phyloP scores from a whole-genome alignment of 64 coral and sea anemone genomes.

The Stichodactyla helianthus region DNA sequence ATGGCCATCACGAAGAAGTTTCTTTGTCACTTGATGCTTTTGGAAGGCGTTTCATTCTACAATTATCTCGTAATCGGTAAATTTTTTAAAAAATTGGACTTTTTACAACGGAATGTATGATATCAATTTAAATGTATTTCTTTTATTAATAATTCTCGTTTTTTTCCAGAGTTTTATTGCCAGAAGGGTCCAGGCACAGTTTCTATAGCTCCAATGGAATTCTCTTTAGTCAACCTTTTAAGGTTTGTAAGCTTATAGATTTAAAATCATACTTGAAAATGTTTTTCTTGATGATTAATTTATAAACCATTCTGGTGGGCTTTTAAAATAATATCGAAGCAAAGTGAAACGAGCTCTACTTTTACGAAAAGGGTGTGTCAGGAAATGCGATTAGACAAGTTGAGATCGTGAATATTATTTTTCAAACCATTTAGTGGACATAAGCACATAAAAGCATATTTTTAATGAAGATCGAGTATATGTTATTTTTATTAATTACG shows the following conservation, averaged over 20 bases:
- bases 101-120: not conserved
- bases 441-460: no score
- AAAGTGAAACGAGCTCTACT: not conserved
- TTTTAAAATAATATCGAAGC: not conserved
- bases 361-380: not conserved
- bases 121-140: not conserved
- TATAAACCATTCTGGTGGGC: not conserved
- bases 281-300: not conserved
- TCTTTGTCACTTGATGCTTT: not conserved
- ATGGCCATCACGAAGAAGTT: not conserved
- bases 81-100: not conserved
- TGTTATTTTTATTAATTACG: no score
- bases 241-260: constrained; percentile 5
- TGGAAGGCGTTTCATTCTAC: not conserved
- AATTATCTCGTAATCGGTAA: constrained; percentile 29
- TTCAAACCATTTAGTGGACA: not conserved
- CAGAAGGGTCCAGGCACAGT: not conserved
- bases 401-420: not conserved
- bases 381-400: not conserved
- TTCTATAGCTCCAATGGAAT: not conserved
- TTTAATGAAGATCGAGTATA: no score
- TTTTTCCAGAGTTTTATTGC: not conserved
- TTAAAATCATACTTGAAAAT: not conserved
- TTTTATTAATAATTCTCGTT: not conserved
- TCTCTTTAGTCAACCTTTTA: not conserved